Evolutionary conservation across 2,797 vertebrate genomes (phyloP).

Genomic region (Notolabrus celidotus): DNA sequence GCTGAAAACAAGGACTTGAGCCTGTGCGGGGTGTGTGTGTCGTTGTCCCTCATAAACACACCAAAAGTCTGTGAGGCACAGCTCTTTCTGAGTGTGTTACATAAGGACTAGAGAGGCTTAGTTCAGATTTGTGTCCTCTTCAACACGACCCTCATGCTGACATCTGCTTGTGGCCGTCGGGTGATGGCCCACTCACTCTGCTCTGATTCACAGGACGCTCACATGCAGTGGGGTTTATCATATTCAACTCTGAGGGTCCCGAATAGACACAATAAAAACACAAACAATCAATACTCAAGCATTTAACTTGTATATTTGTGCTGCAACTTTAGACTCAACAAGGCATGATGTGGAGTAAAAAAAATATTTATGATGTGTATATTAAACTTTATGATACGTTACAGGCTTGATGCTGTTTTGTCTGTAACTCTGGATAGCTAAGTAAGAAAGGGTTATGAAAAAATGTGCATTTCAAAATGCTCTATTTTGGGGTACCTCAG

Average conservation of each 20-base stretch:
- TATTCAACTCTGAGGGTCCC: conserved; percentile 8
- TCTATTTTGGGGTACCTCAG: neutral
- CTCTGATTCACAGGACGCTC: conserved; percentile 35
- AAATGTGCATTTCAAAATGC: neutral
- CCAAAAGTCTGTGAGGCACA: conserved; percentile 53
- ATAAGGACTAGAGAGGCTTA: conserved; percentile 77
- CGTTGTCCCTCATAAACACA: conserved; percentile 67
- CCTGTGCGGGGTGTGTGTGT: conserved; percentile 55
- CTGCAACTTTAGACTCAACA: conserved; percentile 13
- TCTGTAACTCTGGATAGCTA: neutral
- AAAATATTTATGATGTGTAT: conserved; percentile 7
- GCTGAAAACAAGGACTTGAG: conserved; percentile 50
- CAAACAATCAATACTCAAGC: neutral
- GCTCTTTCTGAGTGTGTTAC: conserved; percentile 70
- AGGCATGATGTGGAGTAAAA: conserved; percentile 18
- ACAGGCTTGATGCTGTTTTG: conserved; percentile 1
- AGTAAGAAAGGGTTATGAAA: neutral
- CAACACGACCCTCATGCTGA: conserved; percentile 50
- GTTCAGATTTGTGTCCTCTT: conserved; percentile 75
- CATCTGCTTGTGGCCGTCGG: conserved; percentile 62
- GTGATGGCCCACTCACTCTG: conserved; percentile 55
- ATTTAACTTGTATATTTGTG: conserved; percentile 12
- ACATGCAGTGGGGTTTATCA: neutral
- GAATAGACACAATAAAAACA: neutral
- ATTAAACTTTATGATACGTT: neutral